phyloP scores from a whole-genome alignment of 1,140 invertebrate genomes.

The Sarcophaga peregrina region DNA sequence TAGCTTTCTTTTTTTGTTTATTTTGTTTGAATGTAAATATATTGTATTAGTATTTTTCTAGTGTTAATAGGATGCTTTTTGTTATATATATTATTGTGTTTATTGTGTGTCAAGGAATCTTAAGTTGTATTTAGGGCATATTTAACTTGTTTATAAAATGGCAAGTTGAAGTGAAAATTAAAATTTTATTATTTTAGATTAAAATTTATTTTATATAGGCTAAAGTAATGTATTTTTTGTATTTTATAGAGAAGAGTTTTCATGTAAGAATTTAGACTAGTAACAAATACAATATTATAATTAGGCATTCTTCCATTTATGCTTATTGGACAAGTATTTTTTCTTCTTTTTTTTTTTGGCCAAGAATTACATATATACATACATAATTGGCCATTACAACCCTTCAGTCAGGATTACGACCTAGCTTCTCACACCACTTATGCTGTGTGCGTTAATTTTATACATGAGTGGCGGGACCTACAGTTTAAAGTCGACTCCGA shows the following conservation, averaged over 20 bases:
- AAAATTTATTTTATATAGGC: no score
- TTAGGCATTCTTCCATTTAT: no score
- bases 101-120: conserved; percentile 39
- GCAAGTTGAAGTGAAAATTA: conserved; percentile 7
- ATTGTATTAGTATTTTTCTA: neutral
- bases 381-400: no score
- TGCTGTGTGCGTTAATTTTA: no score
- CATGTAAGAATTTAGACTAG: neutral
- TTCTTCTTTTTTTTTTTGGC: no score
- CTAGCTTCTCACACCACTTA: no score
- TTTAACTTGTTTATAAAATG: conserved; percentile 14
- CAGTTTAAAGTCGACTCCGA: no score
- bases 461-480: no score
- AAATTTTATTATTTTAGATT: neutral
- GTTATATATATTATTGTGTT: conserved; percentile 16
- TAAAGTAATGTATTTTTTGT: no score
- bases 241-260: neutral
- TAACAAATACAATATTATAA: neutral
- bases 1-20: neutral
- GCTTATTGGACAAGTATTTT: no score
- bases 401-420: no score
- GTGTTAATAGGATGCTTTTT: conserved; percentile 6
- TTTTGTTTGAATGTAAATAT: neutral
- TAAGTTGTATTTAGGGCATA: conserved; percentile 5
- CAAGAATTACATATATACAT: no score